Evolutionary conservation across 2,113 vertebrate genomes (phyloP).

Genomic region (Leuciscus idus): DNA sequence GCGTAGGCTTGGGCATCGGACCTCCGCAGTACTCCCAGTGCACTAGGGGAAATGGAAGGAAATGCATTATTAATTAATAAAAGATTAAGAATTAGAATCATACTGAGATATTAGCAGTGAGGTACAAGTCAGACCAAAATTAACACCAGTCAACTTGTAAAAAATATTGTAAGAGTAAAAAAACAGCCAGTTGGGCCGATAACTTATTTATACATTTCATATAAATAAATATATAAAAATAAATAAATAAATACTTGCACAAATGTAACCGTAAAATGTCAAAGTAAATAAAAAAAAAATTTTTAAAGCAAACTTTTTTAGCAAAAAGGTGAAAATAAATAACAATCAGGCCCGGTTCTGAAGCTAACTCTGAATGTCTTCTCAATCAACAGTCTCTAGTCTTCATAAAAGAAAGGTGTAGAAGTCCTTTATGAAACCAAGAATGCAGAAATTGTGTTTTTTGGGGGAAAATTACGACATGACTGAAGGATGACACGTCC

Average conservation of each 20-base stretch:
- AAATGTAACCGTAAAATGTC: no score
- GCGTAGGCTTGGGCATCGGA: slow-evolving; percentile 61
- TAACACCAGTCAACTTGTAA: no score
- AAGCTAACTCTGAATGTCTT: neutral
- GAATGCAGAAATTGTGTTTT: neutral
- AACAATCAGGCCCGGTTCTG: neutral
- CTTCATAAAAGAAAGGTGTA: neutral
- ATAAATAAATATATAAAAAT: neutral
- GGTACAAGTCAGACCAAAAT: no score
- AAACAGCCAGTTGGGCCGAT: neutral
- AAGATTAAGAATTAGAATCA: neutral
- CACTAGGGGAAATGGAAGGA: slow-evolving; percentile 56
- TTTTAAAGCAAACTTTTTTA: no score
- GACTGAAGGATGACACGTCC: neutral
- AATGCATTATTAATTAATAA: neutral
- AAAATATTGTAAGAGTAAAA: neutral
- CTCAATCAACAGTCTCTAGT: neutral
- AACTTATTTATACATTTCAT: neutral
- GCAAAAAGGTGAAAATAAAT: no score
- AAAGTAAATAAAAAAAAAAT: no score
- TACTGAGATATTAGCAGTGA: neutral
- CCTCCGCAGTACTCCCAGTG: slow-evolving; percentile 79
- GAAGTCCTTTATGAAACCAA: neutral
- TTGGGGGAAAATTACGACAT: neutral
- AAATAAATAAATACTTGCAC: neutral